Base-by-base conservation (phyloP, 2,888 invertebrate species). In the Pogonocherus hispidulus region DNA sequence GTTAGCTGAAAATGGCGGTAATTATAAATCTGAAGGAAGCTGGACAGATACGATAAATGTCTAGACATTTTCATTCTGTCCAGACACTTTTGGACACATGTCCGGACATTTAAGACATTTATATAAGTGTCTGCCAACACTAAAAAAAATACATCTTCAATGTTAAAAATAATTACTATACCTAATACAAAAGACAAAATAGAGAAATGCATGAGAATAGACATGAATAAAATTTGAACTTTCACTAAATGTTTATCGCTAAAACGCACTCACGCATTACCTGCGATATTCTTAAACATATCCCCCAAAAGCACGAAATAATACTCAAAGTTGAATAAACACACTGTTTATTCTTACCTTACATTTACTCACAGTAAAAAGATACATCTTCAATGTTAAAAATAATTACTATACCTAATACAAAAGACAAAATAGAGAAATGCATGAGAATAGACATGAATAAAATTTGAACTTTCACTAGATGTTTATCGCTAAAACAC, bases 291-390 rank as follows among this genome's bases (percentile, higher is more conserved):
- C 82, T 88, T 89, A 74, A 88, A 85, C 82, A 88, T 87, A 77
- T 89, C 89, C 19, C 90, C 89, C 74, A 88, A 87, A 49, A 90
- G 84, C 41, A 90, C n/a, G n/a, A n/a, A n/a, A n/a, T n/a, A n/a
- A n/a, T n/a, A n/a, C n/a, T n/a, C n/a, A n/a, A n/a, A n/a, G n/a
- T n/a, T n/a, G n/a, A n/a, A n/a, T n/a, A n/a, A n/a, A n/a, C n/a
- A n/a, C n/a, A n/a, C n/a, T 49, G 9, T 49, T 49, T 18, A 18
- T 11, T 46, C 46, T 18, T 18, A 46, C n/a, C n/a, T n/a, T n/a
- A n/a, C 18, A 19, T 46, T n/a, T n/a, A n/a, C n/a, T 6, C 18
- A 19, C 5, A 19, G 19, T 49, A n/a, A 22, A 49, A 49, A 49
- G 49, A 22, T 49, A 22, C 22, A 49, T 11, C n/a, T 22, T 49